A percentile compares a stretch with the other conserved stretches of the same genome.
Conservation (phyloP, 2,113 vertebrate species). For the Monopterus albus region DNA sequence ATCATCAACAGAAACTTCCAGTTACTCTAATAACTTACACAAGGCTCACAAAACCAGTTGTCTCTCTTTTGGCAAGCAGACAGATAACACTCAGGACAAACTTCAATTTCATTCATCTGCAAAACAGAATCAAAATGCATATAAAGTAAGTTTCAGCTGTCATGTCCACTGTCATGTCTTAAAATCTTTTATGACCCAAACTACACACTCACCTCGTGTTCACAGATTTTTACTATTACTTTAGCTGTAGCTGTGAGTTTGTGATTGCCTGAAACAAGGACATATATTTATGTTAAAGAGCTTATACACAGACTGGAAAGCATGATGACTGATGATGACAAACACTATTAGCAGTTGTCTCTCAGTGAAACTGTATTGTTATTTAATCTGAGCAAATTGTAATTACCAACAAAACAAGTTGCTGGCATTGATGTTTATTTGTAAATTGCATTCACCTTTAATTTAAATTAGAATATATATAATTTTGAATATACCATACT, state of each 20-base stretch:
- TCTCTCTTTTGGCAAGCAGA: constrained; percentile 99
- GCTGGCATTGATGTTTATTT: too few species aligned
- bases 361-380: not conserved
- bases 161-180: not conserved
- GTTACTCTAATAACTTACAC: constrained; percentile 86
- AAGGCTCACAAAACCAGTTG: constrained; percentile 99
- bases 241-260: constrained; percentile 98
- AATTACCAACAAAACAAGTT: too few species aligned
- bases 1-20: constrained; percentile 31
- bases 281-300: not conserved
- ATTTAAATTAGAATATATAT: too few species aligned
- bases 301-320: not conserved
- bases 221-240: constrained; percentile 99
- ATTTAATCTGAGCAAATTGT: not conserved
- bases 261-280: constrained; percentile 91
- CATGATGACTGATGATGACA: not conserved
- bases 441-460: too few species aligned
- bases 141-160: constrained; percentile 1
- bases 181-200: not conserved
- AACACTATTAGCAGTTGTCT: not conserved
- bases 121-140: constrained; percentile 35
- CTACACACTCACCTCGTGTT: constrained; percentile 90
- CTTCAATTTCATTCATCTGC: constrained; percentile 99
- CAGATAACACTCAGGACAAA: constrained; percentile 98
- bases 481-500: too few species aligned